Conservation (phyloP, 2,888 invertebrate genomes). For the Zaprionus obscuricornis region DNA sequence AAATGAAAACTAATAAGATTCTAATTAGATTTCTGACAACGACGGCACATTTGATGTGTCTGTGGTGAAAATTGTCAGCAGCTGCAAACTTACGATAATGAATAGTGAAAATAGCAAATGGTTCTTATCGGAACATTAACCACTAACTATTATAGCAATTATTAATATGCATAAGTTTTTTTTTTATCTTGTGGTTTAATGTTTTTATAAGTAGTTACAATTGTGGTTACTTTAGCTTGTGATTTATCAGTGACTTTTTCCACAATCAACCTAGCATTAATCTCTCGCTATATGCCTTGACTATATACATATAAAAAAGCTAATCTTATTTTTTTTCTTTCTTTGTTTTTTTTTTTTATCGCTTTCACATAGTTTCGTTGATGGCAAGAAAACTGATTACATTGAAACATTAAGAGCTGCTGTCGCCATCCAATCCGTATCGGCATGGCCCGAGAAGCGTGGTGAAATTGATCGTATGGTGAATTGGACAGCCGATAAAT, state of each 20-base stretch:
- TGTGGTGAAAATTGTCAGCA: too few species aligned
- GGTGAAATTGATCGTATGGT: slow-evolving; percentile 93
- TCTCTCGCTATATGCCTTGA: neutral
- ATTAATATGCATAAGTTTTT: too few species aligned
- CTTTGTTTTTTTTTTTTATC: too few species aligned
- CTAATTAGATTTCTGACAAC: slow-evolving; percentile 12
- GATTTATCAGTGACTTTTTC: slow-evolving; percentile 5
- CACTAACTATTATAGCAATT: too few species aligned
- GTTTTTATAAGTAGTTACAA: too few species aligned
- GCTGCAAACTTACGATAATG: too few species aligned
- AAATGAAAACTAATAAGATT: neutral
- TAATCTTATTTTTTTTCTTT: too few species aligned
- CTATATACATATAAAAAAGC: slow-evolving; percentile 7
- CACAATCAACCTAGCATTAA: neutral
- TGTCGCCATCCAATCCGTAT: slow-evolving; percentile 97
- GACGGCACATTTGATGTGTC: too few species aligned
- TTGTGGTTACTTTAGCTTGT: too few species aligned
- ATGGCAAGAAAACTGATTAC: slow-evolving; percentile 89
- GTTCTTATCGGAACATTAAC: too few species aligned
- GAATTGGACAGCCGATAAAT: slow-evolving; percentile 89
- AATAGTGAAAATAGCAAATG: too few species aligned
- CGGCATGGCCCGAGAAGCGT: slow-evolving; percentile 93
- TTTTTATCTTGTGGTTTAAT: too few species aligned
- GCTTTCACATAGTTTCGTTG: slow-evolving; percentile 85
- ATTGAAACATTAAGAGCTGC: slow-evolving; percentile 91